Conservation (phyloP, 2,113 vertebrate species). For the Labeo rohita region DNA sequence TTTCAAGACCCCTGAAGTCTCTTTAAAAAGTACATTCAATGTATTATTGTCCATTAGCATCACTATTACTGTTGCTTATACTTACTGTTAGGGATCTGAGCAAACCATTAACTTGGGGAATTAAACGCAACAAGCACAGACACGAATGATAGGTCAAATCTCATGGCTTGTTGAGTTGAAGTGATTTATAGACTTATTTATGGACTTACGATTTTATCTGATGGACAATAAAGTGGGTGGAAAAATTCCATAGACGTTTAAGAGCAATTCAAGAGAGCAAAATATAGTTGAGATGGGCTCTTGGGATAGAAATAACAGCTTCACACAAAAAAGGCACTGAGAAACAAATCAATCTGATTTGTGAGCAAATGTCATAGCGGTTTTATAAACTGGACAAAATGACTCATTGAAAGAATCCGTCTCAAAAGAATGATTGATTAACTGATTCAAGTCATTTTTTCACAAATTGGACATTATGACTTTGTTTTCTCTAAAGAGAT, state of each 20-base stretch:
- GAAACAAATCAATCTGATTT: neutral
- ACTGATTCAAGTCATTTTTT: neutral
- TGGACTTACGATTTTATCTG: neutral
- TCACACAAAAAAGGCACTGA: too few relatives aligned
- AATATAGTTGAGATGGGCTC: neutral
- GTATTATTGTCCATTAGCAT: neutral
- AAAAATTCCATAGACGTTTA: neutral
- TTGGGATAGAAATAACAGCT: neutral
- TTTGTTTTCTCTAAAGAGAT: neutral
- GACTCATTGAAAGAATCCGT: neutral
- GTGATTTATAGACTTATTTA: neutral
- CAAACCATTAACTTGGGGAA: neutral
- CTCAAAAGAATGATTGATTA: neutral
- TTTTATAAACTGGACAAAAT: neutral
- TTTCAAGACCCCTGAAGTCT: conserved; percentile 24
- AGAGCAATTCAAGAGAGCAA: neutral
- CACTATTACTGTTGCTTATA: neutral
- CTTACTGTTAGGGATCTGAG: neutral
- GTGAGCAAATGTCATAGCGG: neutral
- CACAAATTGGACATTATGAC: neutral
- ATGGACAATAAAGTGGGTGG: neutral
- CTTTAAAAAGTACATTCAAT: conserved; percentile 14
- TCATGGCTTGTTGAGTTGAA: neutral
- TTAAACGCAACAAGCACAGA: neutral
- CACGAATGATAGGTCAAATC: neutral